A percentile compares a stretch with the other conserved stretches of the same genome.
Conservation (phyloP, 1,140 invertebrate species). For the Euschistus heros region DNA sequence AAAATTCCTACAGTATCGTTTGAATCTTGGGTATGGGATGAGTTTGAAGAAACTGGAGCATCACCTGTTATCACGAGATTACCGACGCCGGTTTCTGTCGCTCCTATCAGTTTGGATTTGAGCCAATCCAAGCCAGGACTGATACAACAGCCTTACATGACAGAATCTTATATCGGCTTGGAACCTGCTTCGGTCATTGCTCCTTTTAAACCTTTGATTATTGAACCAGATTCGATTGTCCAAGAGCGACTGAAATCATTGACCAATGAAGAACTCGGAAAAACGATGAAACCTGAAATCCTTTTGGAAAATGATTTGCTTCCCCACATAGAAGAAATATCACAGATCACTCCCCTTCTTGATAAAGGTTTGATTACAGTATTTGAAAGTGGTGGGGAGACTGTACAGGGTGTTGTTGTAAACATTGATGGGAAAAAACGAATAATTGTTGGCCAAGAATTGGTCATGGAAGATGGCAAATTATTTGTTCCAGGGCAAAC, state of each 20-base stretch:
- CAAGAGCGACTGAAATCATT: slow-evolving; percentile 37
- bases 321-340: slow-evolving; percentile 51
- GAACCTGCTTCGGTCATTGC: slow-evolving; percentile 49
- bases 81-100: slow-evolving; percentile 29
- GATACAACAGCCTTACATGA: slow-evolving; percentile 36
- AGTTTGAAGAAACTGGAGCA: slow-evolving; percentile 7
- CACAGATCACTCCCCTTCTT: slow-evolving; percentile 49
- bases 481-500: slow-evolving; percentile 62
- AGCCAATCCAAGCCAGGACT: slow-evolving; percentile 32
- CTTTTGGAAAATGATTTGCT: slow-evolving; percentile 44
- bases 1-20: slow-evolving; percentile 46
- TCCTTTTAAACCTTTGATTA: slow-evolving; percentile 45
- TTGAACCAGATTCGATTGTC: slow-evolving; percentile 40
- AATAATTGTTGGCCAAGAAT: slow-evolving; percentile 52
- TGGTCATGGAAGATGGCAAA: slow-evolving; percentile 29
- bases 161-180: slow-evolving; percentile 44
- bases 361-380: slow-evolving; percentile 42
- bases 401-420: slow-evolving; percentile 50
- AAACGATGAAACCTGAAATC: slow-evolving; percentile 45
- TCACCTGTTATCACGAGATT: neutral
- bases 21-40: slow-evolving; percentile 49
- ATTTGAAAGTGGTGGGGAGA: slow-evolving; percentile 39
- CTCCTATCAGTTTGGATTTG: slow-evolving; percentile 39
- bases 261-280: slow-evolving; percentile 41
- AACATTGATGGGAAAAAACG: slow-evolving; percentile 53